Percentiles rank a stretch among this genome's conserved stretches.
phyloP scores from a whole-genome alignment of 2,113 vertebrate species.

The Perca schrenkii region DNA sequence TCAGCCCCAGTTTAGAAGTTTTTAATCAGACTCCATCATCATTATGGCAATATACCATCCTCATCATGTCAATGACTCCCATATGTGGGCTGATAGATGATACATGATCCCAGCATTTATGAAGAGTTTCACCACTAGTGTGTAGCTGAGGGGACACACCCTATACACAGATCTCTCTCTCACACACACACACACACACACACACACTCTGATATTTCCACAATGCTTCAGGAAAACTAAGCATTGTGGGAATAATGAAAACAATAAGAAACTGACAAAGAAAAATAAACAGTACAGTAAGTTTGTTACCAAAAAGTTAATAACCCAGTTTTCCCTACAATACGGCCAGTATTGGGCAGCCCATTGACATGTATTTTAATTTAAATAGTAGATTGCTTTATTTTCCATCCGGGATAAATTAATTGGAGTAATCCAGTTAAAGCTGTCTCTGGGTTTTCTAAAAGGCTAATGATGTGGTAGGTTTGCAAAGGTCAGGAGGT shows the following conservation, averaged over 20 bases:
- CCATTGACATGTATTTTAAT: conserved; percentile 28
- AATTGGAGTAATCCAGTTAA: conserved; percentile 38
- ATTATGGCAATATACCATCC: conserved; percentile 48
- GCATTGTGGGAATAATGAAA: conserved; percentile 14
- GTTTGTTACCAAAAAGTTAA: neutral
- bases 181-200: too few relatives aligned
- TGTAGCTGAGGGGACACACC: conserved; percentile 18
- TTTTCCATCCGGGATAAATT: conserved; percentile 36
- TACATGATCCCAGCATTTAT: conserved; percentile 24
- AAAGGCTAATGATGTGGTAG: conserved; percentile 61
- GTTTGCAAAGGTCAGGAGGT: conserved; percentile 60
- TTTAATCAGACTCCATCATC: conserved; percentile 65
- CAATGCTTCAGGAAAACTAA: conserved; percentile 14
- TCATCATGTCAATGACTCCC: conserved; percentile 62
- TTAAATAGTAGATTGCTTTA: conserved; percentile 10
- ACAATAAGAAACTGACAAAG: neutral
- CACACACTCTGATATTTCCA: neutral
- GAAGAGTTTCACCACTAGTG: conserved; percentile 21
- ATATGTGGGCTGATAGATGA: conserved; percentile 66
- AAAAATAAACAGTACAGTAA: neutral
- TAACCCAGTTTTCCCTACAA: neutral
- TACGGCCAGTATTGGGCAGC: neutral
- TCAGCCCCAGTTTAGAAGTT: conserved; percentile 48
- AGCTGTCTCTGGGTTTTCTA: conserved; percentile 24
- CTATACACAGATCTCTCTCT: neutral